Percentiles rank a stretch among this genome's conserved stretches.
phyloP scores from a whole-genome alignment of 1,140 invertebrate genomes.

The Drosophila ficusphila region DNA sequence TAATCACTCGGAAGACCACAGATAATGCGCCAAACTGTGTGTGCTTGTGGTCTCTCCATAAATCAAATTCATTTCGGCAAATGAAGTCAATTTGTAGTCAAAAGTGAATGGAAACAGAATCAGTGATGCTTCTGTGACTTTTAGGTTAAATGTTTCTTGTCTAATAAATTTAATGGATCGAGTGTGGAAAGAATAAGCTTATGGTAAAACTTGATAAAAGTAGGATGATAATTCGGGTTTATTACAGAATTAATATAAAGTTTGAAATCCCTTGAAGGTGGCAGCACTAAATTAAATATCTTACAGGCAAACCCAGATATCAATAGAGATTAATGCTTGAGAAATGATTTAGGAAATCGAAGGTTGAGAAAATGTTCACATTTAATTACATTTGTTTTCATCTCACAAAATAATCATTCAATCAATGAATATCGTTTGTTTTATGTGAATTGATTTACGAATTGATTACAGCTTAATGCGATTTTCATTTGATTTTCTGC shows the following conservation, averaged over 20 bases:
- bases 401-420: background rate
- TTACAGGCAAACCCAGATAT: background rate
- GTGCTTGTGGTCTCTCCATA: constrained; percentile 32
- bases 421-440: background rate
- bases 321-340: constrained; percentile 6
- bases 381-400: background rate
- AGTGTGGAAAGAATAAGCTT: too few relatives aligned
- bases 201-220: too few relatives aligned
- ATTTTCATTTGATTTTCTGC: too few relatives aligned
- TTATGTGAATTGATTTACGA: background rate
- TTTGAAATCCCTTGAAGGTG: background rate
- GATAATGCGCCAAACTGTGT: constrained; percentile 48
- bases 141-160: too few relatives aligned
- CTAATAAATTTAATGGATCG: too few relatives aligned
- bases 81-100: constrained; percentile 53
- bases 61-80: constrained; percentile 56
- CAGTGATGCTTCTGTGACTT: too few relatives aligned
- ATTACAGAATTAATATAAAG: background rate
- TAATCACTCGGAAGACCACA: constrained; percentile 77
- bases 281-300: background rate
- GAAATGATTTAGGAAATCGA: background rate
- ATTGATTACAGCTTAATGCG: too few relatives aligned
- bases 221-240: too few relatives aligned
- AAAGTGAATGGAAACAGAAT: constrained; percentile 29
- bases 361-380: background rate